Conservation (phyloP, 2,113 vertebrate genomes). For the Podarcis muralis region DNA sequence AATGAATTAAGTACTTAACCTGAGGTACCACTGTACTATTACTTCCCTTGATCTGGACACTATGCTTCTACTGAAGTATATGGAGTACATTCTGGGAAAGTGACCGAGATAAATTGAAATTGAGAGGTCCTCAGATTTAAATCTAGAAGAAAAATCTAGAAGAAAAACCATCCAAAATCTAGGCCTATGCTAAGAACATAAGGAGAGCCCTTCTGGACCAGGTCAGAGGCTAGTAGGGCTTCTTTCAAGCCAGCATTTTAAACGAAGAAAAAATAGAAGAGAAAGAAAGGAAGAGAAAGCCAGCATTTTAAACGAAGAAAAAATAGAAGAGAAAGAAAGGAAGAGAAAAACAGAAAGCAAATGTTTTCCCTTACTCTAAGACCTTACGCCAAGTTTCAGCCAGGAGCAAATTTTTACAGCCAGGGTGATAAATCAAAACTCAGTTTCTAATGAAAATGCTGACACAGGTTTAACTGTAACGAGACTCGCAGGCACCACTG, state of each 20-base stretch:
- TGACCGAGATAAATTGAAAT: no score
- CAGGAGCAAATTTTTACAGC: slow-evolving; percentile 68
- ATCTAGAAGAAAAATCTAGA: not conserved
- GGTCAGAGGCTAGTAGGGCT: not conserved
- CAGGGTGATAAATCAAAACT: slow-evolving; percentile 74
- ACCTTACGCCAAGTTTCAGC: slow-evolving; percentile 66
- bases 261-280: slow-evolving; percentile 21
- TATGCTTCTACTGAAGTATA: no score
- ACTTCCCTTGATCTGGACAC: no score
- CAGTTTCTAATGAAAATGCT: slow-evolving; percentile 71
- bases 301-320: not conserved
- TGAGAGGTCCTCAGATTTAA: not conserved
- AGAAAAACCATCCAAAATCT: not conserved
- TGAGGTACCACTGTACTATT: no score
- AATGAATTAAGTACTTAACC: no score
- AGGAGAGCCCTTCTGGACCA: no score
- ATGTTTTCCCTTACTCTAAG: slow-evolving; percentile 55
- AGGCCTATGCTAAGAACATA: rapidly evolving
- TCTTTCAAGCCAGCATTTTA: slow-evolving; percentile 34
- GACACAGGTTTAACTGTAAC: slow-evolving; percentile 73
- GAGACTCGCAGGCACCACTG: slow-evolving; percentile 57
- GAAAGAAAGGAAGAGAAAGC: slow-evolving; percentile 6
- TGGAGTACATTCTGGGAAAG: no score
- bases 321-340: slow-evolving; percentile 37
- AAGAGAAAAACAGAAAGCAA: slow-evolving; percentile 9